Base-by-base conservation (phyloP, 2,797 vertebrate genomes). In the Galago senegalensis region DNA sequence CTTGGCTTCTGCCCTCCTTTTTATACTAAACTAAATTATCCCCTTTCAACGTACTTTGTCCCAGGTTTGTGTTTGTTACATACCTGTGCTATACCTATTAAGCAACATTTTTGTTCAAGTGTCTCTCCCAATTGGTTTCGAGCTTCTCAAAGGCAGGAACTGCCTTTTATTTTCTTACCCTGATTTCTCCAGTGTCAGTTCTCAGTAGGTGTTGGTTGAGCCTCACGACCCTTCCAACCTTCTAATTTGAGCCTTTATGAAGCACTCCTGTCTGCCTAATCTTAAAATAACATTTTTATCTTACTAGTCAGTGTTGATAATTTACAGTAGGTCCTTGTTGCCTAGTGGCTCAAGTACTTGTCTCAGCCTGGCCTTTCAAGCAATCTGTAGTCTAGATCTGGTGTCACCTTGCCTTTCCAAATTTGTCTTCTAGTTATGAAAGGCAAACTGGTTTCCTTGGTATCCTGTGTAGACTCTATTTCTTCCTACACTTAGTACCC, bases 211-310 rank as follows among this genome's bases (percentile, higher is more conserved):
- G 16, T 81, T 81, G 58, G 27, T 12, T 25, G 63, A 85, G 61
- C 17, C 17, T 82, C 31, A 12, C 56, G 56, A 56, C 58, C 60
- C 82, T 75, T 34, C 63, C 0, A 0, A 49, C 21, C 60, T 94
- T 87, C 31, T 91, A 20, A 84, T n/a, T 53, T 70, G 37, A 94
- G 91, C 25, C 77, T 92, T 82, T 96, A 49, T 56, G 37, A 89
- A 90, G 80, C 5, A 7, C 34, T 1, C 3, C 31, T 67, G 73
- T 31, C 79, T 65, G 69, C 53, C 34, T 63, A 90, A 91, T 81
- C 65, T 96, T 92, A 82, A 94, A 91, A 86, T 91, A 89, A 92
- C 89, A 89, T 73, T 97, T 95, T 83, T 53, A 87, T 96, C 90
- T 97, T 93, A 93, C 89, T 88, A 34, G 76, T 63, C 65, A n/a